Evolutionary conservation across 1,140 invertebrate genomes (phyloP).

Genomic region (Nasonia longicornis): DNA sequence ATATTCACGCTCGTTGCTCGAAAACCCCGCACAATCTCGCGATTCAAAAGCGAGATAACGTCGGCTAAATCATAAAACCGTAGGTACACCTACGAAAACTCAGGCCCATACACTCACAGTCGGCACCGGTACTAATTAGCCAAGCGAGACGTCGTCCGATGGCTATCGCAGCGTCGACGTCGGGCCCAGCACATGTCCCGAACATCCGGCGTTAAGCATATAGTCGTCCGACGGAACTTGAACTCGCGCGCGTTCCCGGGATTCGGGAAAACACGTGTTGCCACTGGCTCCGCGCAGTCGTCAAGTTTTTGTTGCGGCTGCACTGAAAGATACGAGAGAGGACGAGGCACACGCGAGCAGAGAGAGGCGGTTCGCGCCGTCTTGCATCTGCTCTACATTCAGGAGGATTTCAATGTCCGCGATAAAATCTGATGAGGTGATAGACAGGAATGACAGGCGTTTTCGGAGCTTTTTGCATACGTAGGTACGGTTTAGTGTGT

Average conservation of each 20-base stretch:
- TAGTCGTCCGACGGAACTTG: neutral
- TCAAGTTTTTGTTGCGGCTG: neutral
- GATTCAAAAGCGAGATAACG: neutral
- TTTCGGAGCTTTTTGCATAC: neutral
- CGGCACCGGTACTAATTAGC: slow-evolving; percentile 21
- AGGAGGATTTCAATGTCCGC: neutral
- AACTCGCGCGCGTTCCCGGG: slow-evolving; percentile 32
- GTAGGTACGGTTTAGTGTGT: too few relatives aligned
- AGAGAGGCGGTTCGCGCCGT: neutral
- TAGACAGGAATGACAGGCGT: neutral
- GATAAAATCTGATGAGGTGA: neutral
- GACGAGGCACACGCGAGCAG: too few relatives aligned
- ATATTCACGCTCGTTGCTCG: neutral
- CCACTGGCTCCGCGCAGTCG: neutral
- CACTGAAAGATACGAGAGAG: too few relatives aligned
- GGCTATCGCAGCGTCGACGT: slow-evolving; percentile 37
- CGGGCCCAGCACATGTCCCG: slow-evolving; percentile 36
- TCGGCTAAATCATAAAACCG: neutral
- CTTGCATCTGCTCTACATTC: slow-evolving; percentile 12
- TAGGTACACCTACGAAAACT: neutral
- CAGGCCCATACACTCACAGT: neutral
- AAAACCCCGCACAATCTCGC: neutral
- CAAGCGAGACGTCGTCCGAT: slow-evolving; percentile 37
- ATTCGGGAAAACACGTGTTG: slow-evolving; percentile 46
- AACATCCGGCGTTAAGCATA: slow-evolving; percentile 37